These are phyloP conservation scores for Caenorhabditis virilis DNA, from an alignment of 2,888 invertebrate species.

Conservation along the genomic window DNA sequence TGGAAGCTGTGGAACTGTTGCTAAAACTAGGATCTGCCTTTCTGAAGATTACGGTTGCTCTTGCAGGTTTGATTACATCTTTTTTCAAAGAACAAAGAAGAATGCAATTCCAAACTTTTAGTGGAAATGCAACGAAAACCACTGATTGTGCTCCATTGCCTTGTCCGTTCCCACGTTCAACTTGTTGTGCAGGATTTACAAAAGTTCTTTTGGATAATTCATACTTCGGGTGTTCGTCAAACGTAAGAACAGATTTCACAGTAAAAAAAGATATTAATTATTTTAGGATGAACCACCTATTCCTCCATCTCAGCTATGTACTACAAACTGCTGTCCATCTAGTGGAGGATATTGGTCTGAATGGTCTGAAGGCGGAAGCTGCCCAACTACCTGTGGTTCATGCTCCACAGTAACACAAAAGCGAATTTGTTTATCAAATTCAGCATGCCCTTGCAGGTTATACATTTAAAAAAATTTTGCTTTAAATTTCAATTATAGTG, in stretches of 20 bases:
- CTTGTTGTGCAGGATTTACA: conserved; percentile 38
- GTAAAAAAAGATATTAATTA: no score
- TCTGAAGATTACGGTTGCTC: conserved; percentile 31
- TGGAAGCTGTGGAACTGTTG: conserved; percentile 38
- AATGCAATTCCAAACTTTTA: conserved; percentile 23
- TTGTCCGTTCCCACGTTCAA: conserved; percentile 36
- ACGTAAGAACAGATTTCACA: conserved; percentile 5
- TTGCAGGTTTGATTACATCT: conserved; percentile 28
- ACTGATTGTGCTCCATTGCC: conserved; percentile 34
- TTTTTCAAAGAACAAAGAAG: not conserved
- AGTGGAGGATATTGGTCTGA: conserved; percentile 52
- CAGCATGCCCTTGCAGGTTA: conserved; percentile 36
- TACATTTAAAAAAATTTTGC: conserved; percentile 3
- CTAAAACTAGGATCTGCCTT: conserved; percentile 33
- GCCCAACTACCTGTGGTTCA: conserved; percentile 42
- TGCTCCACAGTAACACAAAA: conserved; percentile 33
- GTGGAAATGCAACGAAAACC: conserved; percentile 36
- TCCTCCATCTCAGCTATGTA: conserved; percentile 32
- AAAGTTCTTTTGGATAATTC: conserved; percentile 23
- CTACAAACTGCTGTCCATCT: conserved; percentile 36
- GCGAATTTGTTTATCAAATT: conserved; percentile 21
- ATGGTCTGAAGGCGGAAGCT: conserved; percentile 36
- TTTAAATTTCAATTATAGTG: conserved; percentile 23
- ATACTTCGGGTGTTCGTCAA: conserved; percentile 25
- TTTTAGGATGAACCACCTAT: conserved; percentile 23